A percentile compares a stretch with the other conserved stretches of the same genome.
phyloP scores from a whole-genome alignment of 2,797 vertebrate species.

The Botia kubotai region DNA sequence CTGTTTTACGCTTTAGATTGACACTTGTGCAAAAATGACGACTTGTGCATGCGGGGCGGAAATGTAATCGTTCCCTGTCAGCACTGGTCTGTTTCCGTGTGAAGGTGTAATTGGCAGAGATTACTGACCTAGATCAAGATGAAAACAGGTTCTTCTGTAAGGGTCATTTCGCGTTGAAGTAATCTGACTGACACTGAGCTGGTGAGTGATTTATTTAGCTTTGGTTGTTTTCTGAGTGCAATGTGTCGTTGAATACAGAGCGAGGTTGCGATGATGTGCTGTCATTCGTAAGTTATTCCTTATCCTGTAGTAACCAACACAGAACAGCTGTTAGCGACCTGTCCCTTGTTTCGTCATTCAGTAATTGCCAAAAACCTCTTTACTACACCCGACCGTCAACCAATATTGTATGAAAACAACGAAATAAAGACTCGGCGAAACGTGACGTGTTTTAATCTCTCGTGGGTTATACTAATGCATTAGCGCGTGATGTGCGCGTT shows the following conservation, averaged over 20 bases:
- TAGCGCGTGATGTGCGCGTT: neutral
- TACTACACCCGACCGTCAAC: neutral
- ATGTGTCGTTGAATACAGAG: neutral
- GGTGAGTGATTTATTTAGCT: constrained; percentile 37
- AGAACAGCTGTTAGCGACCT: constrained; percentile 55
- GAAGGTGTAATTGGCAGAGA: constrained; percentile 40
- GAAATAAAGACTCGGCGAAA: neutral
- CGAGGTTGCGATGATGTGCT: neutral
- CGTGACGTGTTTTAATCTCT: neutral
- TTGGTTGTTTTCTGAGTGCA: too few relatives aligned
- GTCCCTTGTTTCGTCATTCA: neutral
- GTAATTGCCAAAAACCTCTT: neutral
- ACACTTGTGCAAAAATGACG: neutral
- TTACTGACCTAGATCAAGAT: constrained; percentile 46
- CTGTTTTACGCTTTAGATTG: too few relatives aligned
- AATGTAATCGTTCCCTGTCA: neutral
- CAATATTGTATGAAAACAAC: neutral
- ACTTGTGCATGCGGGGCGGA: constrained; percentile 48
- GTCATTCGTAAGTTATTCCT: neutral
- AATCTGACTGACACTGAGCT: constrained; percentile 6
- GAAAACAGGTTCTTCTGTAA: constrained; percentile 26
- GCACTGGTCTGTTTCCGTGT: constrained; percentile 52
- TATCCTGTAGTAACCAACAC: neutral
- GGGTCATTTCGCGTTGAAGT: neutral
- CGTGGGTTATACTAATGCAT: neutral